Base-by-base conservation (phyloP, 1,140 invertebrate genomes). In the Trichonephila inaurata region DNA sequence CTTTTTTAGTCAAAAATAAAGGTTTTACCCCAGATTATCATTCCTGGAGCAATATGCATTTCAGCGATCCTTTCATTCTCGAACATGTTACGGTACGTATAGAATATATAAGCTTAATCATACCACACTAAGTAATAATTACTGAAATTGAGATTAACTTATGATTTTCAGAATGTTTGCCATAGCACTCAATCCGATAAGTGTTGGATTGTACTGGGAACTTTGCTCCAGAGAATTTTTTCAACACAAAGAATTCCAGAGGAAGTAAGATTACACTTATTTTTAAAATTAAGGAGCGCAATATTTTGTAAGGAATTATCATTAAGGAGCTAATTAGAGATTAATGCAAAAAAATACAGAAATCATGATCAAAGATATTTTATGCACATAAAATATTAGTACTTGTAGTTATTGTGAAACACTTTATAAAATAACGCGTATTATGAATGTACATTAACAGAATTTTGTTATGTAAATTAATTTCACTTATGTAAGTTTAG, bases 1-100 rank as follows among this genome's bases (percentile, higher is more conserved):
- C 62, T 2, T 40, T 44, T 72, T 60, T 94, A n/a, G 61, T 77
- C n/a, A 51, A 33, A 61, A 72, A 61, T 6, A 66, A 77, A 12
- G 64, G 94, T n/a, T 24, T 66, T 10, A 8, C 16, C n/a, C 40
- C 89, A 93, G 21, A 24, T 89, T 85, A 88, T 21, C 83, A 51
- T 33, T 82, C 91, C 28, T 93, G 81, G 91, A 89, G 19, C 28
- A 89, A 94, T 62, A 90, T 89, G 0, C 51, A 89, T 44, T 33
- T 66, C 1, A 14, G n/a, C 60, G 92, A 92, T 6, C 86, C 94
- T 33, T 58, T 14, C 5, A 33, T 85, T 72, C 14, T 94, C 19
- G 40, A 82, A n/a, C 64, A 66, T 6, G 12, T 66, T 21, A 66
- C 24, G 64, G 64, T 66, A 66, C 0, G 21, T 66, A 19, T 62